A percentile compares a stretch with the other conserved stretches of the same genome.
phyloP scores from a whole-genome alignment of 2,888 invertebrate species.

The Trachelus iudaicus region DNA sequence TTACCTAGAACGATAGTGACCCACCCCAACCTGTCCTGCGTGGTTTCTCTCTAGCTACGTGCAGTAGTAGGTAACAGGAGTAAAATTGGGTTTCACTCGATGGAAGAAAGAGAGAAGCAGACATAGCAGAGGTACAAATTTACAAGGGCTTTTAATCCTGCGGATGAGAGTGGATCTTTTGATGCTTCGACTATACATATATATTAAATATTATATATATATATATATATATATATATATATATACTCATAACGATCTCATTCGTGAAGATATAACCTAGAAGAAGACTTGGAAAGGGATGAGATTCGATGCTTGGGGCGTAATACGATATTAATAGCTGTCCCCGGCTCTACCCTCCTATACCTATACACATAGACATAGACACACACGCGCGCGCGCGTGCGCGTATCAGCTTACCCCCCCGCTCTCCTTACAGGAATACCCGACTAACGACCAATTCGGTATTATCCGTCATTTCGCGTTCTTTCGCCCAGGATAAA shows the following conservation, averaged over 20 bases:
- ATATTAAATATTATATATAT: too few species aligned
- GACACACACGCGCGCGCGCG: too few species aligned
- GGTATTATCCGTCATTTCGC: not conserved
- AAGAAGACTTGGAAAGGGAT: not conserved
- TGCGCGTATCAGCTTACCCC: not conserved
- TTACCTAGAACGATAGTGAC: constrained; percentile 6
- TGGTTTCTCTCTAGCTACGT: not conserved
- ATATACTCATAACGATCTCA: not conserved
- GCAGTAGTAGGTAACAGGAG: not conserved
- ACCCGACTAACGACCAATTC: not conserved
- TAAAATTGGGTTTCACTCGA: constrained; percentile 27
- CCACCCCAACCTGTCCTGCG: not conserved
- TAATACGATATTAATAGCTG: not conserved
- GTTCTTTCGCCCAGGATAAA: not conserved
- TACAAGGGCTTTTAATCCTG: not conserved
- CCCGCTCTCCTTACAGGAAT: not conserved
- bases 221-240: not conserved
- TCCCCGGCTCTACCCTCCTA: not conserved
- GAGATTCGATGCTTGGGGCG: not conserved
- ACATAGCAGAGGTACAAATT: not conserved
- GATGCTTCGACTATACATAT: not conserved
- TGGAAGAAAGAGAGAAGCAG: constrained; percentile 8
- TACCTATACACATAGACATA: not conserved
- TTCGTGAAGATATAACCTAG: not conserved
- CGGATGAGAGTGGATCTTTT: not conserved